Evolutionary conservation across 2,113 vertebrate genomes (phyloP), one percentile per base, ranked within the genome.

Genomic region (Synodontis membranacea): DNA sequence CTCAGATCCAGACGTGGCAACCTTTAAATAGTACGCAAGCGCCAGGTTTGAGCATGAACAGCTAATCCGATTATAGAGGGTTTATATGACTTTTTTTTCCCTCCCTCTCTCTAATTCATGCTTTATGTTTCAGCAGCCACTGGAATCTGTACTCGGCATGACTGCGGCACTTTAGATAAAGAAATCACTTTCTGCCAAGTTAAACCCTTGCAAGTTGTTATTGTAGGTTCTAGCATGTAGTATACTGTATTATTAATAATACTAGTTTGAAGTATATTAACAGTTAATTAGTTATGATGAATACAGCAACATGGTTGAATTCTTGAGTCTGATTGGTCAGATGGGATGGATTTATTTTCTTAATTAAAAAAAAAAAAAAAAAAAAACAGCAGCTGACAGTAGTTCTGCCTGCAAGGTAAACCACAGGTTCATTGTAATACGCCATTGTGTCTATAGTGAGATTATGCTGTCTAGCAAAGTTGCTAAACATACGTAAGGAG

Each of bases 31-130:
- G 88, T 50, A 72, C 39, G 80, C 37, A 70, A 58, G 88, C 74
- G 91, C 91, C 90, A 92, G 91, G 72, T 91, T 21, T 34, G 48
- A 88, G 89, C 87, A 87, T 92, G 90, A 90, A 78, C 28, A 81
- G 28, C 68, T 68, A 80, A 91, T 87, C 42, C 74, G 91, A 93
- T 92, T 92, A 93, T 56, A 31, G 62, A 86, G 44, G 84, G 64
- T 75, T 89, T 84, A n/a, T 54, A 80, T 72, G 70, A 25, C 82
- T 42, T 81, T 87, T 86, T 75, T 72, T 80, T 50, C 58, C 85
- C 42, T 66, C 64, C 48, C 60, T 62, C 79, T 72, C 25, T 62
- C 80, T 83, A 23, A 12, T 34, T 66, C 37, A 17, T 64, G 54
- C n/a, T 34, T 56, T 37, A 23, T 48, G 44, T 87, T 48, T 54